Conservation (phyloP, 2,888 invertebrate genomes). For the Crepidodera aurea region DNA sequence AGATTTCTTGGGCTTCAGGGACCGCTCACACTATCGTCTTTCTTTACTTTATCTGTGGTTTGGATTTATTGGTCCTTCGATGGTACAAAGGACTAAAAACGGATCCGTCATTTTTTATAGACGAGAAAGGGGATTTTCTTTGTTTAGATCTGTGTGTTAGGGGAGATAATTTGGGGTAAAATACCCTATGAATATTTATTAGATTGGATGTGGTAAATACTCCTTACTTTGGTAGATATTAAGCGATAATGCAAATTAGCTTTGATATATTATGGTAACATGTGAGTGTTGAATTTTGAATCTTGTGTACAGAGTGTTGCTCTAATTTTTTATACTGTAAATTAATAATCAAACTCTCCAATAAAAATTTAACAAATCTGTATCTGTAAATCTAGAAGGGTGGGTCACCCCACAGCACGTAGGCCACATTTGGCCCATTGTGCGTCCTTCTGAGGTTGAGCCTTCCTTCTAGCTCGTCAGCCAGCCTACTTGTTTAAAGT, state of each 20-base stretch:
- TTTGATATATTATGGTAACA: no score
- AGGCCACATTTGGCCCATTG: no score
- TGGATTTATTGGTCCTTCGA: constrained; percentile 11
- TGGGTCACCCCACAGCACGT: no score
- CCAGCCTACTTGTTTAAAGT: no score
- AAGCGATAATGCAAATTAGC: neutral
- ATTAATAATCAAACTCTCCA: no score
- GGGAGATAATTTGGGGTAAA: neutral
- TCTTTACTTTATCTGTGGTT: neutral
- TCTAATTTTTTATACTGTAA: no score
- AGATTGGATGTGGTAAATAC: constrained; percentile 1
- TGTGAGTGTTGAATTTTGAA: no score
- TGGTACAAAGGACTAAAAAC: neutral
- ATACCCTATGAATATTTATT: constrained; percentile 1
- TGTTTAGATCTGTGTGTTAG: neutral
- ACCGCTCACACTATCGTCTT: constrained; percentile 3
- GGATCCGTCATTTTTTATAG: constrained; percentile 7
- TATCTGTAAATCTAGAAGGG: no score
- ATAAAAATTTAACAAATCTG: no score
- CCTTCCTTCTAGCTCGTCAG: no score
- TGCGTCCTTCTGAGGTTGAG: no score
- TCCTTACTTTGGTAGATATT: neutral
- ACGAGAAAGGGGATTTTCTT: neutral
- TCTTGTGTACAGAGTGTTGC: no score
- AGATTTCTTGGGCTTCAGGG: constrained; percentile 4